Evolutionary conservation across 2,888 invertebrate genomes (phyloP), one percentile per base, ranked within the genome.

Genomic region (Lithophane ornitopus): DNA sequence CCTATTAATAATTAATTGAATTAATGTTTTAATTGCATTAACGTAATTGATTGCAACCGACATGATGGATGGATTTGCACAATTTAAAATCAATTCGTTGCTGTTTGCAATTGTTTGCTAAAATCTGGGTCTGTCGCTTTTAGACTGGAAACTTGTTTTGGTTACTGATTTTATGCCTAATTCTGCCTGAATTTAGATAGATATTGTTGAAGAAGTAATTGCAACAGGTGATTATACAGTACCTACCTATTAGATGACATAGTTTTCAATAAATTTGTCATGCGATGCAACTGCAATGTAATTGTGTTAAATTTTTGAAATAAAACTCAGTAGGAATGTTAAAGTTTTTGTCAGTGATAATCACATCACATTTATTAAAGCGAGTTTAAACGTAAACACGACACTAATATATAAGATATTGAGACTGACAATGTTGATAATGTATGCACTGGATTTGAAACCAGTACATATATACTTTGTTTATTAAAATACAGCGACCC

Each of bases 11-110:
- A 74, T 66, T 81, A 70, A 80, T 74, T 74, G 41, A 67, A 11
- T 74, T 74, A 83, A 81, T 71, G 70, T 70, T 73, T 70, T 77
- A 84, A 78, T 84, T 75, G 62, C n/a, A 76, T 84, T 79, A 84
- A 70, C 44, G 74, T 78, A 68, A 78, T 71, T 85, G 44, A 80
- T 76, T 72, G 49, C 69, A 39, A 74, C 67, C 63, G 61, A 70
- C 61, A 62, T 75, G 71, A 80, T 73, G 74, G 74, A 80, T 74
- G 54, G 70, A 74, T 84, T 85, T 84, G 39, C 76, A 82, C 80
- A 80, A 76, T 82, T 70, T 59, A 54, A 54, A 84, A 85, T 78
- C 70, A 71, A 85, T 85, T 81, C 52, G 79, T 74, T 71, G 26
- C 66, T 78, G 70, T 70, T 78, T 66, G 74, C 66, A 82, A 85